Conservation (phyloP, 2,888 invertebrate genomes). For the Pseudoips prasinana region DNA sequence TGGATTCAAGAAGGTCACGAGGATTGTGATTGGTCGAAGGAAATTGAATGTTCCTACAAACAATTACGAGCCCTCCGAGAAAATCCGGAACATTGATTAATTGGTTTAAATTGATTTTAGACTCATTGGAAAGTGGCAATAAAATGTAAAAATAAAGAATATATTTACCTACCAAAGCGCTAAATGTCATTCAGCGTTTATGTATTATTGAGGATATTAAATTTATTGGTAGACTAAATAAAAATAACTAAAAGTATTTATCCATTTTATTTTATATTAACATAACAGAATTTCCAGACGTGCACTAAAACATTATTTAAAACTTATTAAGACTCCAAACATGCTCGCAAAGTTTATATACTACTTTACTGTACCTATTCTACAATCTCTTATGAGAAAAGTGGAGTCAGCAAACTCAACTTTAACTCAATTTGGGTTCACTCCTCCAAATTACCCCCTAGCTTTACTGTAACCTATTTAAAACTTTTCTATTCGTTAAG, state of each 20-base stretch:
- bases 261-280: too few relatives aligned
- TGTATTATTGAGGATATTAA: too few relatives aligned
- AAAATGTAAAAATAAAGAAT: slow-evolving; percentile 1
- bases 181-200: too few relatives aligned
- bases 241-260: too few relatives aligned
- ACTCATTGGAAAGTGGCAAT: slow-evolving; percentile 4
- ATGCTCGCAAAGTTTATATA: too few relatives aligned
- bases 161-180: too few relatives aligned
- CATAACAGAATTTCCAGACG: too few relatives aligned
- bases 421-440: slow-evolving; percentile 8
- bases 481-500: slow-evolving; percentile 10
- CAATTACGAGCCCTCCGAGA: slow-evolving; percentile 19
- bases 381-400: slow-evolving; percentile 14
- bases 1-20: slow-evolving; percentile 35
- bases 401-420: slow-evolving; percentile 11
- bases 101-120: slow-evolving; percentile 19
- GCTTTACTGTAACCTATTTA: slow-evolving; percentile 14
- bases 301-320: too few relatives aligned
- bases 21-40: slow-evolving; percentile 20
- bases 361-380: slow-evolving; percentile 4
- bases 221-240: too few relatives aligned
- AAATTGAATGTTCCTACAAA: slow-evolving; percentile 30
- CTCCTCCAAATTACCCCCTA: slow-evolving; percentile 6
- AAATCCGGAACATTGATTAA: slow-evolving; percentile 24
- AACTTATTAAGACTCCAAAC: too few relatives aligned